A percentile compares a stretch with the other conserved stretches of the same genome.
phyloP scores from a whole-genome alignment of 2,797 vertebrate genomes.

The Hylomyscus alleni region DNA sequence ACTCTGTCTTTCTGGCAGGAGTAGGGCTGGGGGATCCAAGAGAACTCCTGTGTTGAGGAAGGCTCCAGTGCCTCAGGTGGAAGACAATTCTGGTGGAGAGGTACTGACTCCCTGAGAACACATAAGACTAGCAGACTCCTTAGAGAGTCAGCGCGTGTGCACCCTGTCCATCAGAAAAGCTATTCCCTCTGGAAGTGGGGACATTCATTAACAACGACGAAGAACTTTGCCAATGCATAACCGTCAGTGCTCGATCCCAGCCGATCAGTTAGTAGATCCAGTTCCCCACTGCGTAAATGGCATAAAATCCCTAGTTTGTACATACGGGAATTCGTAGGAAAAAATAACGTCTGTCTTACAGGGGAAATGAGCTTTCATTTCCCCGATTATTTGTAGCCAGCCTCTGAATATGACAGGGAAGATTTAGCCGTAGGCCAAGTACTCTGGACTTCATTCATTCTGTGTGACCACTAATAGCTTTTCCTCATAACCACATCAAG shows the following conservation, averaged over 20 bases:
- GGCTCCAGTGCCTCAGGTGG: neutral
- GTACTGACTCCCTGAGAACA: neutral
- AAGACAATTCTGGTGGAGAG: neutral
- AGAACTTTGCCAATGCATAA: conserved; percentile 4
- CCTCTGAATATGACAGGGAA: conserved; percentile 68
- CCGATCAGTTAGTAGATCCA: neutral
- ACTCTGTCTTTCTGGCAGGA: neutral
- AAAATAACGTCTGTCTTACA: conserved; percentile 65
- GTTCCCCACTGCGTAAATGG: conserved; percentile 7
- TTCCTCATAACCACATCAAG: conserved; percentile 79
- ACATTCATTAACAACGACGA: conserved; percentile 43
- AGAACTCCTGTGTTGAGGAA: neutral
- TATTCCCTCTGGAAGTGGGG: conserved; percentile 39
- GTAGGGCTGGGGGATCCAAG: neutral
- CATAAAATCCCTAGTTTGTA: conserved; percentile 39
- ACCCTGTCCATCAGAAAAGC: conserved; percentile 2
- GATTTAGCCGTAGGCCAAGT: conserved; percentile 71
- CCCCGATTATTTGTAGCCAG: conserved; percentile 71
- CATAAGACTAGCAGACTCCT: neutral
- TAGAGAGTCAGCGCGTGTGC: conserved; percentile 28
- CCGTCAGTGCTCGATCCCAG: neutral
- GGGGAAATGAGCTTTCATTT: conserved; percentile 75
- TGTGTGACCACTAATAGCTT: conserved; percentile 73
- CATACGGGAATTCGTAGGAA: conserved; percentile 60
- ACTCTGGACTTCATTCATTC: conserved; percentile 80